These are phyloP conservation scores for Oryzias woworae DNA, from an alignment of 2,113 vertebrate species.

Conservation along the genomic window DNA sequence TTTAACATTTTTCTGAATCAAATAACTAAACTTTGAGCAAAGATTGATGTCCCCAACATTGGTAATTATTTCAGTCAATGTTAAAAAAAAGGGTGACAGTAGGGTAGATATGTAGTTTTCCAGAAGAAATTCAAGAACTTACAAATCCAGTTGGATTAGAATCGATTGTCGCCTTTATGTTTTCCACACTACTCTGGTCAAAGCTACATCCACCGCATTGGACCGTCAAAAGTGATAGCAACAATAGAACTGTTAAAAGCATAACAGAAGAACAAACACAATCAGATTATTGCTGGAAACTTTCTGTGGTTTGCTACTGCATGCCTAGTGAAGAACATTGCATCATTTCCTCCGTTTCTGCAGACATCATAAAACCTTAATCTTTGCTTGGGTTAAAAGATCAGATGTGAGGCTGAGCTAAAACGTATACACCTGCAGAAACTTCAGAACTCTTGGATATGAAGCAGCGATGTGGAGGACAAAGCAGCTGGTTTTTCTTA, in stretches of 20 bases:
- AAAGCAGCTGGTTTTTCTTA: conserved; percentile 35
- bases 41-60: background rate
- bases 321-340: conserved; percentile 38
- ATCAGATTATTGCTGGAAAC: conserved; percentile 60
- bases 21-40: background rate
- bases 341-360: conserved; percentile 48
- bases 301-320: conserved; percentile 58
- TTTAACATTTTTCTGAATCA: no score
- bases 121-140: conserved; percentile 44
- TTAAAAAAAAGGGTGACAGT: background rate
- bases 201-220: conserved; percentile 71
- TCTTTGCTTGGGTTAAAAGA: conserved; percentile 1
- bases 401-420: background rate
- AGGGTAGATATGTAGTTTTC: no score
- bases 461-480: no score
- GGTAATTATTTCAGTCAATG: background rate
- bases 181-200: conserved; percentile 55
- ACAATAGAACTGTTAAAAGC: conserved; percentile 66
- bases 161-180: conserved; percentile 66
- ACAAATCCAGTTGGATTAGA: conserved; percentile 73
- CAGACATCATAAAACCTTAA: conserved; percentile 3
- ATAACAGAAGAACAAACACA: conserved; percentile 24
- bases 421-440: background rate
- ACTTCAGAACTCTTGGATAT: no score
- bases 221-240: conserved; percentile 74